phyloP scores from a whole-genome alignment of 1,140 invertebrate genomes.

The Lucilia sericata region DNA sequence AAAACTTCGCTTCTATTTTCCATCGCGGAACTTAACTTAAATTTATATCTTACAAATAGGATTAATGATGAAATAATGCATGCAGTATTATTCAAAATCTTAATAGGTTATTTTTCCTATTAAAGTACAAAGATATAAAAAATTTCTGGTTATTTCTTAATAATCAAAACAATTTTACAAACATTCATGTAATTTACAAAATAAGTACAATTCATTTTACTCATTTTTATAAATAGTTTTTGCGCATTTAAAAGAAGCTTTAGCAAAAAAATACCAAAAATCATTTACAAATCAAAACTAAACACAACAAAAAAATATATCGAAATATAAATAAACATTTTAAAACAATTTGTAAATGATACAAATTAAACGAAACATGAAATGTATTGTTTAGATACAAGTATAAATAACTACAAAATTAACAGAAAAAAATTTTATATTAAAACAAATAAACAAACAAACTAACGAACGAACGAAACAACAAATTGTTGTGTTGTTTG shows the following conservation, averaged over 20 bases:
- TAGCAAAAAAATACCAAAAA: conserved; percentile 5
- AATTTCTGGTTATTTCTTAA: too few relatives aligned
- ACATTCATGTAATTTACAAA: too few relatives aligned
- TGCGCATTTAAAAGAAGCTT: neutral
- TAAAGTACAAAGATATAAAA: too few relatives aligned
- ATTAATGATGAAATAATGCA: too few relatives aligned
- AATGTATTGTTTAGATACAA: conserved; percentile 35
- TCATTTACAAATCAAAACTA: conserved; percentile 16
- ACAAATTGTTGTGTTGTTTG: too few relatives aligned
- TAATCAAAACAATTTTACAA: too few relatives aligned
- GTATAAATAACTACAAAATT: neutral
- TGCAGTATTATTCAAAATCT: too few relatives aligned
- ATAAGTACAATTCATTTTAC: too few relatives aligned
- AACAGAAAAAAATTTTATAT: neutral
- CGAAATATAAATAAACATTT: conserved; percentile 41
- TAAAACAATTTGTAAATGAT: conserved; percentile 41
- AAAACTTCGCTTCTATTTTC: too few relatives aligned
- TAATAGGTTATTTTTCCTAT: too few relatives aligned
- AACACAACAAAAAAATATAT: neutral
- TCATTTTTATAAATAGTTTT: neutral
- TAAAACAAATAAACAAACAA: conserved; percentile 37
- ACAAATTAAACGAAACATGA: conserved; percentile 33
- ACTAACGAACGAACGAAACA: neutral
- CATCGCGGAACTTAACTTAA: too few relatives aligned
- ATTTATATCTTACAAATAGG: too few relatives aligned